A percentile compares a stretch with the other conserved stretches of the same genome.
Evolutionary conservation across 2,797 vertebrate species (phyloP).

Genomic region (Varecia variegata): DNA sequence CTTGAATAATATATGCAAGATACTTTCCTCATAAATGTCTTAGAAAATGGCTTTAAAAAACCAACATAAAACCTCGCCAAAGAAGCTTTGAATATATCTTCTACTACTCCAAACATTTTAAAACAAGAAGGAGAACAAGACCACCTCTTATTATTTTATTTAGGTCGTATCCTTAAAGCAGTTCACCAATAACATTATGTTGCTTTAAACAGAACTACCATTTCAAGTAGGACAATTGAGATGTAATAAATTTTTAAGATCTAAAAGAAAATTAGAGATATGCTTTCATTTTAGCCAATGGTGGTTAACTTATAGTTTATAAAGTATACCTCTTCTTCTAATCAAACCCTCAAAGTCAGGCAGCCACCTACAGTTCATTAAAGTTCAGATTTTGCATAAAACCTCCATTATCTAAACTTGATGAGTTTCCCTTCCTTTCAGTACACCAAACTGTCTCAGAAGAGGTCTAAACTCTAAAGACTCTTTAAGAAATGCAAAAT

Average conservation of each 20-base stretch:
- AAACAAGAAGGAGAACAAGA: slow-evolving; percentile 45
- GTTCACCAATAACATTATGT: background rate
- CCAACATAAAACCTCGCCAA: background rate
- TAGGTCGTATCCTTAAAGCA: background rate
- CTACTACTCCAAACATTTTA: slow-evolving; percentile 11
- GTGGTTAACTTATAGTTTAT: slow-evolving; percentile 31
- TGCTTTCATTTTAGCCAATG: slow-evolving; percentile 56
- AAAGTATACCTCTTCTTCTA: slow-evolving; percentile 12
- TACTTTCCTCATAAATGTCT: slow-evolving; percentile 51
- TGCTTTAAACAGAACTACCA: background rate
- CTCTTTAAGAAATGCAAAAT: slow-evolving; percentile 23
- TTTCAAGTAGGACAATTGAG: slow-evolving; percentile 16
- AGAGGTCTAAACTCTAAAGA: slow-evolving; percentile 35
- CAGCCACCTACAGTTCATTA: slow-evolving; percentile 31
- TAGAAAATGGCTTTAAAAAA: background rate
- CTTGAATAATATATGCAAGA: slow-evolving; percentile 55
- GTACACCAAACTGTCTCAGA: background rate
- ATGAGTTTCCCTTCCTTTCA: slow-evolving; percentile 46
- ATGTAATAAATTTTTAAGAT: background rate
- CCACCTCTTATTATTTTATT: slow-evolving; percentile 25
- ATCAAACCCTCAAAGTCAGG: slow-evolving; percentile 53
- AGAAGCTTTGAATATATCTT: background rate
- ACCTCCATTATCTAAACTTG: slow-evolving; percentile 48
- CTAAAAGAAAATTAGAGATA: slow-evolving; percentile 49
- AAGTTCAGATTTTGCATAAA: slow-evolving; percentile 64